phyloP scores from a whole-genome alignment of 1,140 invertebrate genomes.

The Leucophenga varia region DNA sequence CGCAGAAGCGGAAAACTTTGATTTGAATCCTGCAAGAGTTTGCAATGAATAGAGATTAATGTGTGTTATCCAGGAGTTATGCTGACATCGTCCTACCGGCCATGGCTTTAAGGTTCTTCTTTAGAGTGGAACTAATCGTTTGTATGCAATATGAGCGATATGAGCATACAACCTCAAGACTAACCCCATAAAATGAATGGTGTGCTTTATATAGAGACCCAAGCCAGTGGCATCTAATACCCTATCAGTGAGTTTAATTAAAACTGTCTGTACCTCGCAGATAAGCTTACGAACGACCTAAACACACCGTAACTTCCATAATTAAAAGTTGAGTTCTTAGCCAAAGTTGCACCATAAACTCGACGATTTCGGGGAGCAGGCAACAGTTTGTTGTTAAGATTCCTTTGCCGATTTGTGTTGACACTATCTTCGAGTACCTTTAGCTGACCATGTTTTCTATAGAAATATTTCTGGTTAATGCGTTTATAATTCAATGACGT shows the following conservation, averaged over 20 bases:
- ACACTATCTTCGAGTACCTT: constrained; percentile 10
- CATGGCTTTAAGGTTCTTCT: constrained; percentile 13
- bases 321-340: constrained; percentile 28
- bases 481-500: constrained; percentile 34
- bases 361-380: too few species aligned
- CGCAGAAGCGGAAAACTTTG: constrained; percentile 12
- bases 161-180: constrained; percentile 12
- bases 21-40: constrained; percentile 22
- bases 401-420: too few species aligned
- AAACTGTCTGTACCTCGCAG: constrained; percentile 30
- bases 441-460: too few species aligned
- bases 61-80: constrained; percentile 2
- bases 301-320: constrained; percentile 20
- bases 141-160: constrained; percentile 10
- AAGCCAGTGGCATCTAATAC: constrained; percentile 14
- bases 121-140: constrained; percentile 9
- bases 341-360: neutral
- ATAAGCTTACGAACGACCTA: constrained; percentile 23
- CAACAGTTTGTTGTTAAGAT: neutral
- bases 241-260: constrained; percentile 31
- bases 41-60: too few species aligned
- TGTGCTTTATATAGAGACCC: constrained; percentile 20
- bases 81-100: constrained; percentile 11
- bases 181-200: constrained; percentile 7
- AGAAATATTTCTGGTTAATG: constrained; percentile 33